These are phyloP conservation scores for Natator depressus DNA, from an alignment of 2,113 vertebrate genomes.

Conservation along the genomic window DNA sequence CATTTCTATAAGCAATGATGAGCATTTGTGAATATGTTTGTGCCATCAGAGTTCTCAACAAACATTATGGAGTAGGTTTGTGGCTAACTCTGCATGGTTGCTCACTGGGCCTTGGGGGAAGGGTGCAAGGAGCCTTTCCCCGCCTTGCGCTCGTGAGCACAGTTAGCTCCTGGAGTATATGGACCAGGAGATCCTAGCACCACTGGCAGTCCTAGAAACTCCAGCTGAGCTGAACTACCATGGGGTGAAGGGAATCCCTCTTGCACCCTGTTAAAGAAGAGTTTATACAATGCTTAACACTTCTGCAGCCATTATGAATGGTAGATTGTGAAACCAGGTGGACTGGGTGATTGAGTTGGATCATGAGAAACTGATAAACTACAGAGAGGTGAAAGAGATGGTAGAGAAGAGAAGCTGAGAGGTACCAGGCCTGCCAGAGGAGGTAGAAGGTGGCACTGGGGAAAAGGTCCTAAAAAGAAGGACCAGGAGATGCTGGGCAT, in stretches of 20 bases:
- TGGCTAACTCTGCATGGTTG: background rate
- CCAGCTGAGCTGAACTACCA: background rate
- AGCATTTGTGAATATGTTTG: background rate
- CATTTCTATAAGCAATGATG: background rate
- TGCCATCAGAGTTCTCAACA: background rate
- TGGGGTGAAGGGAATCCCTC: background rate
- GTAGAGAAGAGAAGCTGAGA: background rate
- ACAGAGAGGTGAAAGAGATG: background rate
- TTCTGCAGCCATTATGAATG: too few species aligned
- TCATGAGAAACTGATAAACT: background rate
- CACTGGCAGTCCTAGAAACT: background rate
- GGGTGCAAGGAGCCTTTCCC: background rate
- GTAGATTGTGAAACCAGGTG: background rate
- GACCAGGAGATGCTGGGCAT: background rate
- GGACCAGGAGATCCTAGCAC: background rate
- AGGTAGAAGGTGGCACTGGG: background rate
- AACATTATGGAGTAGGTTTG: background rate
- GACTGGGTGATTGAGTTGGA: background rate
- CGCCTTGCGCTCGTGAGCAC: fast-evolving
- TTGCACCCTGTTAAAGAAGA: too few species aligned
- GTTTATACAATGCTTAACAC: too few species aligned
- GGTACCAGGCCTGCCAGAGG: background rate
- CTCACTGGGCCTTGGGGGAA: background rate
- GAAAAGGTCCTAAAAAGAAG: background rate
- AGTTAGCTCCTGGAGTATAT: background rate